Evolutionary conservation across 2,797 vertebrate species (phyloP).

Genomic region (Anguilla anguilla): DNA sequence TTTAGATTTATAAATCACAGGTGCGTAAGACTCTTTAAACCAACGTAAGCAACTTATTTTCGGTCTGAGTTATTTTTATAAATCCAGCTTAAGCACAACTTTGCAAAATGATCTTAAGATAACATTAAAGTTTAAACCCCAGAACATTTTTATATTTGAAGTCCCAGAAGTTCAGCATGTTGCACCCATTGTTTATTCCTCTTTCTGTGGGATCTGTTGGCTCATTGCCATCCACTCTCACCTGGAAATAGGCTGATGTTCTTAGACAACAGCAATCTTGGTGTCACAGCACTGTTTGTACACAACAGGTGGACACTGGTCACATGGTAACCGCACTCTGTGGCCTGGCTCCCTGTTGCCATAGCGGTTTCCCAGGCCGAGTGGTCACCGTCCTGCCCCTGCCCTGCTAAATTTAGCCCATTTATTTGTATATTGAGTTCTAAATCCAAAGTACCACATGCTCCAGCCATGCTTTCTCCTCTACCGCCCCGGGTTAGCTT

Average conservation of each 20-base stretch:
- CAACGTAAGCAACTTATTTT: too few species aligned
- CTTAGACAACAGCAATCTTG: background rate
- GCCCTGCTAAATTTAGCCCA: constrained; percentile 68
- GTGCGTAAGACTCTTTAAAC: too few species aligned
- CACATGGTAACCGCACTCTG: background rate
- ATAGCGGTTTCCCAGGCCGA: constrained; percentile 56
- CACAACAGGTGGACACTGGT: constrained; percentile 30
- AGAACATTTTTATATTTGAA: too few species aligned
- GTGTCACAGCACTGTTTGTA: constrained; percentile 28
- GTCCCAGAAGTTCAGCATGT: background rate
- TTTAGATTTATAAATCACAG: too few species aligned
- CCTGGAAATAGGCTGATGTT: background rate
- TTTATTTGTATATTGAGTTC: constrained; percentile 81
- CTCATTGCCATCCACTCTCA: background rate
- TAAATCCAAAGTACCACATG: constrained; percentile 78
- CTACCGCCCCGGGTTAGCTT: constrained; percentile 53
- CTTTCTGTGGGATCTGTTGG: background rate
- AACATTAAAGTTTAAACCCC: too few species aligned
- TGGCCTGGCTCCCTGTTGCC: constrained; percentile 28
- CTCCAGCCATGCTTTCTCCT: constrained; percentile 57
- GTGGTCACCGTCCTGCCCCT: constrained; percentile 38
- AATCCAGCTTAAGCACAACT: too few species aligned
- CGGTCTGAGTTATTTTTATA: too few species aligned
- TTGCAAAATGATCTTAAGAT: too few species aligned
- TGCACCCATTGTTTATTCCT: background rate